These are phyloP conservation scores for Argyresthia goedartella DNA, from an alignment of 2,888 invertebrate species.

Conservation along the genomic window DNA sequence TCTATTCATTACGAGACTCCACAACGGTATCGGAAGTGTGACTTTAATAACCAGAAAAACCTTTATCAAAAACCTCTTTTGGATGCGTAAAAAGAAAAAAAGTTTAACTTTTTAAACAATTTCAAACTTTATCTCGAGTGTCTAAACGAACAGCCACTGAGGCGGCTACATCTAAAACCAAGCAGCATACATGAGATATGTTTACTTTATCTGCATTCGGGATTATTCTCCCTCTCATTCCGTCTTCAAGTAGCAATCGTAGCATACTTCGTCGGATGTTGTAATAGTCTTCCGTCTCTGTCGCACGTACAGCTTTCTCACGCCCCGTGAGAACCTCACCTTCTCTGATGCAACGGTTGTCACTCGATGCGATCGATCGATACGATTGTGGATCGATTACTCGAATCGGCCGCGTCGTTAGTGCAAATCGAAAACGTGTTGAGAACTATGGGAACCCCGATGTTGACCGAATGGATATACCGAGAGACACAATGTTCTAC, in stretches of 20 bases:
- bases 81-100: too few species aligned
- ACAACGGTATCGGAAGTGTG: too few species aligned
- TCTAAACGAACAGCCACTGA: too few species aligned
- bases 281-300: conserved; percentile 1
- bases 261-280: neutral
- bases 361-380: conserved; percentile 4
- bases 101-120: too few species aligned
- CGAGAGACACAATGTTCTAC: too few species aligned
- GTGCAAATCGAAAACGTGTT: neutral
- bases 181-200: neutral
- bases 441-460: neutral
- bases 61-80: too few species aligned
- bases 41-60: too few species aligned
- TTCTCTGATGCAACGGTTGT: conserved; percentile 17
- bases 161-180: conserved; percentile 1
- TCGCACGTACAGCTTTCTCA: conserved; percentile 22
- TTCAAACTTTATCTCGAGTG: too few species aligned
- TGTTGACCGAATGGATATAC: too few species aligned
- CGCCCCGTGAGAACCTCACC: conserved; percentile 38
- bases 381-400: conserved; percentile 21
- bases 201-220: conserved; percentile 2
- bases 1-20: too few species aligned
- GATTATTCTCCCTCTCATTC: conserved; percentile 3
- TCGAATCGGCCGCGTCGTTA: neutral
- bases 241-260: neutral